Evolutionary conservation across 1,140 invertebrate species (phyloP), one percentile per base, ranked within the genome.

Genomic region (Temnothorax curvispinosus): DNA sequence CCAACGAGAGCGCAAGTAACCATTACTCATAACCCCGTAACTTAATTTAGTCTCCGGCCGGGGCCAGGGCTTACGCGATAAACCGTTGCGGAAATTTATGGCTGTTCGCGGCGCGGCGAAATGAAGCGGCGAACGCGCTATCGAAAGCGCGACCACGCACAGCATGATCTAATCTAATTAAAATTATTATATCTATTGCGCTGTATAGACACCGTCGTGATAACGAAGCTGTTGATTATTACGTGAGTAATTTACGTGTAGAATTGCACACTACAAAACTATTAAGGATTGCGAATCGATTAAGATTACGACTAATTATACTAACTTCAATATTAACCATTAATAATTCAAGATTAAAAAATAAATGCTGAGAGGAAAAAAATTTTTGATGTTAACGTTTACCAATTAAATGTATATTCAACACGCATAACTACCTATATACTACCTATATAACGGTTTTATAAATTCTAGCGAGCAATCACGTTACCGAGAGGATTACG

Each of bases 1-100:
- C 27, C 80, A 75, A 84, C 80, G 69, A 84, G 80, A 84, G 69
- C 41, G 80, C 80, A 75, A 84, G 69, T 84, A 84, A 84, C 38
- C 80, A 84, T 84, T 75, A 84, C 54, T 84, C 80, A 84, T 75
- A 75, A 84, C 41, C 56, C 54, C 41, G 54, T 84, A 84, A 84
- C 80, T 84, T 62, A 84, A 84, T 84, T 82, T 84, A 74, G 80
- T 84, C 56, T 74, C 56, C 35, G 52, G 69, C 56, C 35, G 52
- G 69, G 41, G 2, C 38, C 77, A 69, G 35, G 18, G 3, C 41
- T 60, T 60, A 47, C 54, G n/a, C 54, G 80, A 74, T 75, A 84
- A 84, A 84, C 69, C 69, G 71, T 82, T 82, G 41, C 54, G 38
- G 54, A 74, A 84, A 84, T 84, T 75, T 84, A 84, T 84, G 80